Percentiles rank a stretch among this genome's conserved stretches.
phyloP scores from a whole-genome alignment of 1,140 invertebrate species.

The Neuroterus valhalla region DNA sequence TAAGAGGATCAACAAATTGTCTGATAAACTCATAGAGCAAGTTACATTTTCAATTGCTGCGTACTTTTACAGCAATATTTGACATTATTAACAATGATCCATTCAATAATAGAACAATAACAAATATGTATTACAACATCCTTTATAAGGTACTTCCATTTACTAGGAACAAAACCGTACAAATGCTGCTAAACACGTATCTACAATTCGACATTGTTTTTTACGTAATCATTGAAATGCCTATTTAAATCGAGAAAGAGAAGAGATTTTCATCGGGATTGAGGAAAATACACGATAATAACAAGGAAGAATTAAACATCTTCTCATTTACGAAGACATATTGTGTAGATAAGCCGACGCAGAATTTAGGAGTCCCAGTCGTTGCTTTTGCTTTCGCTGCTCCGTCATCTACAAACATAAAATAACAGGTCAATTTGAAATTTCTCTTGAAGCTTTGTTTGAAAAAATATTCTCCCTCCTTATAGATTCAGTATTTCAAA shows the following conservation, averaged over 20 bases:
- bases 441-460: too few species aligned
- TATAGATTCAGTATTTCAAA: background rate
- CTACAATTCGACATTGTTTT: slow-evolving; percentile 10
- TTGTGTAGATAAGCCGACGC: slow-evolving; percentile 81
- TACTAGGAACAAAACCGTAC: slow-evolving; percentile 40
- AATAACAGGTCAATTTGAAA: too few species aligned
- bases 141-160: slow-evolving; percentile 26
- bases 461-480: slow-evolving; percentile 13
- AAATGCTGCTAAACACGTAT: background rate
- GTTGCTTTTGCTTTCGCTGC: slow-evolving; percentile 94
- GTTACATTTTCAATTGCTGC: background rate
- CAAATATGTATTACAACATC: slow-evolving; percentile 32
- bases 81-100: slow-evolving; percentile 33
- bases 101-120: slow-evolving; percentile 30
- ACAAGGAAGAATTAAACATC: background rate
- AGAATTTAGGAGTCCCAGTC: slow-evolving; percentile 88
- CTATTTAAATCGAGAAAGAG: slow-evolving; percentile 1
- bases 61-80: slow-evolving; percentile 21
- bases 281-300: background rate
- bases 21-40: slow-evolving; percentile 21
- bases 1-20: slow-evolving; percentile 7
- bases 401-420: slow-evolving; percentile 86
- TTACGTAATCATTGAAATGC: slow-evolving; percentile 11
- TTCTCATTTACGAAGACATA: slow-evolving; percentile 55
- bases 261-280: slow-evolving; percentile 27